A percentile compares a stretch with the other conserved stretches of the same genome.
These are phyloP conservation scores for Apis florea DNA, from an alignment of 1,140 invertebrate genomes.

Conservation along the genomic window DNA sequence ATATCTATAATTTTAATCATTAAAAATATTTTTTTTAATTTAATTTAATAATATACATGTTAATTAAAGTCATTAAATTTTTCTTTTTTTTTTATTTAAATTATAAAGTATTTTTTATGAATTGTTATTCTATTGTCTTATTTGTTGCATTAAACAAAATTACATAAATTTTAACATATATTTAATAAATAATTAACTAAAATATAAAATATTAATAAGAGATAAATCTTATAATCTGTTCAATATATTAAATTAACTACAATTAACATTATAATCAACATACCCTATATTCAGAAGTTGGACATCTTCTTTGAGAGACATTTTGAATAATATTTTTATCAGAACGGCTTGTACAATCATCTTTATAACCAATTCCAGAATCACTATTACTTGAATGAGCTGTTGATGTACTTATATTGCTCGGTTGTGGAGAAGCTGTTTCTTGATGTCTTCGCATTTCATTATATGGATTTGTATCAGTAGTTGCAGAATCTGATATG, in stretches of 20 bases:
- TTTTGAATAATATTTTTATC: constrained; percentile 91
- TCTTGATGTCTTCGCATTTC: constrained; percentile 73
- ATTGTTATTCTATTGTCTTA: too few relatives aligned
- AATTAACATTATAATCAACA: constrained; percentile 17
- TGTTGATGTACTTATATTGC: constrained; percentile 89
- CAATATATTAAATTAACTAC: neutral
- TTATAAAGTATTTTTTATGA: neutral
- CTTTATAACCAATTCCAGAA: constrained; percentile 95
- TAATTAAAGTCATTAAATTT: neutral
- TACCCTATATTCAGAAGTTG: constrained; percentile 72
- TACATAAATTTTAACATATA: neutral
- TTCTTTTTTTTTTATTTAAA: neutral
- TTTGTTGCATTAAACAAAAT: too few relatives aligned
- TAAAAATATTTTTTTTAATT: neutral
- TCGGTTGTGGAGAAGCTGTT: constrained; percentile 90
- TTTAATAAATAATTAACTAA: neutral
- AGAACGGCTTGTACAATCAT: constrained; percentile 90
- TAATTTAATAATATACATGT: neutral
- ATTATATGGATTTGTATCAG: constrained; percentile 70
- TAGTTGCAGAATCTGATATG: constrained; percentile 73
- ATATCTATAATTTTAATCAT: neutral
- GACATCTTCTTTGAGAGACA: constrained; percentile 80
- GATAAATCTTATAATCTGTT: neutral
- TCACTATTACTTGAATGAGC: constrained; percentile 96
- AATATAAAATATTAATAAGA: neutral